phyloP scores from a whole-genome alignment of 2,797 vertebrate genomes.

The Phataginus tricuspis region DNA sequence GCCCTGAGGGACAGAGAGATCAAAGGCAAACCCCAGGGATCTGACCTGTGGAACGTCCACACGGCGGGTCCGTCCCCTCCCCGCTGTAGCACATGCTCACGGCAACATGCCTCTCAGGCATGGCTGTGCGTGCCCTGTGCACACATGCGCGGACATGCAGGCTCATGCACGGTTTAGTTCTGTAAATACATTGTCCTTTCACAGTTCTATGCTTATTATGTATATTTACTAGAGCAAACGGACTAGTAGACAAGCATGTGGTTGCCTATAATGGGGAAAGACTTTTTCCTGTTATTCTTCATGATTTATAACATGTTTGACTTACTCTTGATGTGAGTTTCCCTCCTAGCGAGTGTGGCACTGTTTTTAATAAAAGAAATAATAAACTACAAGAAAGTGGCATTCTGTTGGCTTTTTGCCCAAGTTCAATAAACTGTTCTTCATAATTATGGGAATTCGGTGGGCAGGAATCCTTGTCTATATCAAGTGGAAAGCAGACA shows the following conservation, averaged over 20 bases:
- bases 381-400: neutral
- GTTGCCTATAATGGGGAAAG: neutral
- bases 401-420: constrained; percentile 45
- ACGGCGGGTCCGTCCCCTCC: accelerated
- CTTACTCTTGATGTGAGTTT: constrained; percentile 27
- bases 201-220: neutral
- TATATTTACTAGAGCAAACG: neutral
- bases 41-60: neutral
- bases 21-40: neutral
- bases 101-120: neutral
- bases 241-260: neutral
- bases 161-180: neutral
- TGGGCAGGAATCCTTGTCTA: constrained; percentile 73
- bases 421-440: constrained; percentile 66
- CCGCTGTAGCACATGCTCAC: accelerated
- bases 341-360: constrained; percentile 34
- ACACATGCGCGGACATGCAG: neutral
- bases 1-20: neutral
- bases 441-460: constrained; percentile 71
- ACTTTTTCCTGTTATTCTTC: constrained; percentile 35
- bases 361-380: constrained; percentile 57
- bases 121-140: neutral
- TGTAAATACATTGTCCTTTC: neutral
- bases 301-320: constrained; percentile 49
- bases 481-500: constrained; percentile 78